These are phyloP conservation scores for Subanguina moxae DNA, from an alignment of 1,140 invertebrate species.

Conservation along the genomic window DNA sequence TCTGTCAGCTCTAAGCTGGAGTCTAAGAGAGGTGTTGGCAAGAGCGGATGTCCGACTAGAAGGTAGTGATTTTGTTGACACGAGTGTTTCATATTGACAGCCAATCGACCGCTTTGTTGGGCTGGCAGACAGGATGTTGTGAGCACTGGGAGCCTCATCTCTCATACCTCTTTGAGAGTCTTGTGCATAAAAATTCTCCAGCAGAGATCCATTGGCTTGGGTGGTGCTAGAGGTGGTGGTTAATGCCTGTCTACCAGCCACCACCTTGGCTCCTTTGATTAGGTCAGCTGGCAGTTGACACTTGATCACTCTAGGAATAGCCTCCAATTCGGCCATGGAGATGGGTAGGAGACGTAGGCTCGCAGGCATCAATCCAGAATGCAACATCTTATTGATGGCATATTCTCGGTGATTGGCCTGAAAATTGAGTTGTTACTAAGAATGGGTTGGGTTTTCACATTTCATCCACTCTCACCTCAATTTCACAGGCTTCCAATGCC, in stretches of 20 bases:
- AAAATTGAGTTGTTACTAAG: too few species aligned
- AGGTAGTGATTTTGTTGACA: not conserved
- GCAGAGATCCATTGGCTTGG: too few species aligned
- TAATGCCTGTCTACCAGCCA: constrained; percentile 8
- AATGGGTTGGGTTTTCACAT: too few species aligned
- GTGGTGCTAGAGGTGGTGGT: too few species aligned
- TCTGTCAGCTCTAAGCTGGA: not conserved
- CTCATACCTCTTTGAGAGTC: too few species aligned
- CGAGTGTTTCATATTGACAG: constrained; percentile 26
- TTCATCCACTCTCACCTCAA: constrained; percentile 39
- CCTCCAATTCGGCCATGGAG: constrained; percentile 22
- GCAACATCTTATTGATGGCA: constrained; percentile 47
- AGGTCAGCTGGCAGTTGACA: constrained; percentile 42
- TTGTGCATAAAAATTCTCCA: too few species aligned
- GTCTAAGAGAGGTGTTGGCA: not conserved
- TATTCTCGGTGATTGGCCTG: constrained; percentile 55
- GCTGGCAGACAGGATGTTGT: not conserved
- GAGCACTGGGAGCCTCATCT: too few species aligned
- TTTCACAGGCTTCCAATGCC: constrained; percentile 50
- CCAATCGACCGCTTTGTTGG: constrained; percentile 30
- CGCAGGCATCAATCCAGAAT: constrained; percentile 51
- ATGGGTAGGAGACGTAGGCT: not conserved
- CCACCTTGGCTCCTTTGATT: constrained; percentile 36
- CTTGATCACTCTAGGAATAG: constrained; percentile 39
- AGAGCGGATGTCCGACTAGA: not conserved